Evolutionary conservation across 2,113 vertebrate genomes (phyloP), one percentile per base, ranked within the genome.

Genomic region (Oncorhynchus kisutch): DNA sequence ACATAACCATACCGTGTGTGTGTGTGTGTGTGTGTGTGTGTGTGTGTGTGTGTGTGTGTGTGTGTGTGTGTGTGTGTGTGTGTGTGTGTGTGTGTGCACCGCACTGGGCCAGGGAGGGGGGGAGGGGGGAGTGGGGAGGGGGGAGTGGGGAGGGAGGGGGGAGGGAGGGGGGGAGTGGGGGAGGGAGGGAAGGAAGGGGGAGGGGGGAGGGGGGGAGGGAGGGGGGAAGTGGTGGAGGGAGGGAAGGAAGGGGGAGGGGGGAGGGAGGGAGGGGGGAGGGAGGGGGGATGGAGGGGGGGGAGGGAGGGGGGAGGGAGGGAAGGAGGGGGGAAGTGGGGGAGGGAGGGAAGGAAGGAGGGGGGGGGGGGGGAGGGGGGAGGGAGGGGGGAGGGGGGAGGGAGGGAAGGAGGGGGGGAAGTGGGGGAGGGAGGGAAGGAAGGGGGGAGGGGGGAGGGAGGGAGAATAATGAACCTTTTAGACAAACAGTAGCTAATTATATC

Each of bases 391-490:
- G 25, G 1, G 25, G 25, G 25, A 25, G 25, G 25, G 25, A 60
- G 25, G 62, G 45, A 25, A 48, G 27, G 45, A 24, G 57, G 59
- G 78, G 59, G 60, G 73, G 45, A n/a, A n/a, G n/a, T n/a, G 72
- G 64, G 69, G 67, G 77, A 70, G 72, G 14, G 31, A 31, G 64
- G 9, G 73, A 54, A 12, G 51, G 72, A 67, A 65, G 66, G 76
- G 67, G 72, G 14, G 31, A 29, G 62, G 8, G 73, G 66, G 34
- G 66, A 70, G 39, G 59, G 72, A 76, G 79, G 80, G 77, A 65
- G 76, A 83, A 84, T 87, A 82, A 92, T 92, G 91, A 93, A 91
- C 90, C 90, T 88, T 79, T 73, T 51, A 91, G 88, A 91, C 89
- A 70, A 88, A 84, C 39, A 45, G 39, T 83, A 82, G 76, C 83